phyloP scores from a whole-genome alignment of 2,797 vertebrate genomes.

The Peromyscus nudipes region DNA sequence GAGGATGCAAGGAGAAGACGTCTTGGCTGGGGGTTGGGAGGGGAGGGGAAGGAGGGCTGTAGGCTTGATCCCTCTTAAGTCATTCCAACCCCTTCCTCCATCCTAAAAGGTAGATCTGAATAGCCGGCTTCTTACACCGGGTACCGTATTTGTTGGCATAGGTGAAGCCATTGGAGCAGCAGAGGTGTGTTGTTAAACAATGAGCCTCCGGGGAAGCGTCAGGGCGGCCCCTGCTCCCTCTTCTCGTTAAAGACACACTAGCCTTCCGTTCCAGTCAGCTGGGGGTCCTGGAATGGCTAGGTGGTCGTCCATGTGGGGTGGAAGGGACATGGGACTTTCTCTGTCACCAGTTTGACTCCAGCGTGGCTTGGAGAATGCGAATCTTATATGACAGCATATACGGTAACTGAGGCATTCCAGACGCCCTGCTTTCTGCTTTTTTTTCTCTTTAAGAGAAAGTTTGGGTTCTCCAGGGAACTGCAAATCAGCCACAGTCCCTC shows the following conservation, averaged over 20 bases:
- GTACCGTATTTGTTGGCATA: constrained; percentile 56
- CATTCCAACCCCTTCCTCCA: constrained; percentile 48
- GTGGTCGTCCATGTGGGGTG: not conserved
- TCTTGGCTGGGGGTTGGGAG: not conserved
- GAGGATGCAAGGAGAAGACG: not conserved
- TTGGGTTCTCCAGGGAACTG: constrained; percentile 68
- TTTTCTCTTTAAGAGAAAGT: constrained; percentile 62
- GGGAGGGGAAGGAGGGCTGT: not conserved
- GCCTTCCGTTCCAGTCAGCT: not conserved
- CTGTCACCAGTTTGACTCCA: not conserved
- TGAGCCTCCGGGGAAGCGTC: not conserved
- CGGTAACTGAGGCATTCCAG: constrained; percentile 73
- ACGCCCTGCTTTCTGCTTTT: constrained; percentile 46
- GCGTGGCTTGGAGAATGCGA: not conserved
- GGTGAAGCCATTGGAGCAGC: not conserved
- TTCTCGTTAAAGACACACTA: not conserved
- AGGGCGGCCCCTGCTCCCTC: not conserved
- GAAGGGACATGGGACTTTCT: not conserved
- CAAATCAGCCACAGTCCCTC: constrained; percentile 56
- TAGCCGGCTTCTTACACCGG: constrained; percentile 26
- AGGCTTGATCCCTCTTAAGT: constrained; percentile 2
- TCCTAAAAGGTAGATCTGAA: constrained; percentile 65
- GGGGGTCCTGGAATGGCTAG: not conserved
- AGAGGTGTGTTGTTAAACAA: not conserved
- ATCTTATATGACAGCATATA: constrained; percentile 68